Percentiles rank a stretch among this genome's conserved stretches.
These are phyloP conservation scores for Triops cancriformis DNA, from an alignment of 1,140 invertebrate species.

Conservation along the genomic window DNA sequence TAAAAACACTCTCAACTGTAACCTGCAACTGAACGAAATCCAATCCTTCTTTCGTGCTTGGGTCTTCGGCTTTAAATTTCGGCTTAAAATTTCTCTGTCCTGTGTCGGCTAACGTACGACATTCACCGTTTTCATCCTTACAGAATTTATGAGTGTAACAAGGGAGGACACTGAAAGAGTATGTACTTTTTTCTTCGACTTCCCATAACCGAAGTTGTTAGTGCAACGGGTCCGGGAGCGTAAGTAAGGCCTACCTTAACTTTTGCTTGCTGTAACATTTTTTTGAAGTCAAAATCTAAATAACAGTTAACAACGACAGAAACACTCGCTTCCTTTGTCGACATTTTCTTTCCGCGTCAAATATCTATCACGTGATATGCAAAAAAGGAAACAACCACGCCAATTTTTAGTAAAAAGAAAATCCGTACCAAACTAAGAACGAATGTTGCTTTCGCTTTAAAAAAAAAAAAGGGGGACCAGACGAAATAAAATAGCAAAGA, in stretches of 20 bases:
- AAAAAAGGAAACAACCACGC: background rate
- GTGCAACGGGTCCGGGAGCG: background rate
- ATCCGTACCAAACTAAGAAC: background rate
- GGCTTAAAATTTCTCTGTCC: too few species aligned
- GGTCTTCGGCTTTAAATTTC: too few species aligned
- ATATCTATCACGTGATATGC: background rate
- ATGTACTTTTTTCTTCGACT: background rate
- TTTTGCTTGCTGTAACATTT: background rate
- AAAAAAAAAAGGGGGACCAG: background rate
- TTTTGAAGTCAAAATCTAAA: background rate
- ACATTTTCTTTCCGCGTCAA: background rate
- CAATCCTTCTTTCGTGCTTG: too few species aligned
- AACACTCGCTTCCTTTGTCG: background rate
- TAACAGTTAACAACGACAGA: background rate
- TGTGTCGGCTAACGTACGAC: too few species aligned
- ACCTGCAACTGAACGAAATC: too few species aligned
- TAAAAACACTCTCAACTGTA: too few species aligned
- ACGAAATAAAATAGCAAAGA: background rate
- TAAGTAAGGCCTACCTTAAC: slow-evolving; percentile 10
- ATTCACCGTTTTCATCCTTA: too few species aligned
- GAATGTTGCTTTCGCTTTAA: background rate
- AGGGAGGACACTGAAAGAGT: background rate
- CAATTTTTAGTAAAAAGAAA: background rate
- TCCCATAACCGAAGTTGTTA: background rate
- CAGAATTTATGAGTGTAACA: too few species aligned